Conservation (phyloP, 2,113 vertebrate species). For the Taxidea taxus region DNA sequence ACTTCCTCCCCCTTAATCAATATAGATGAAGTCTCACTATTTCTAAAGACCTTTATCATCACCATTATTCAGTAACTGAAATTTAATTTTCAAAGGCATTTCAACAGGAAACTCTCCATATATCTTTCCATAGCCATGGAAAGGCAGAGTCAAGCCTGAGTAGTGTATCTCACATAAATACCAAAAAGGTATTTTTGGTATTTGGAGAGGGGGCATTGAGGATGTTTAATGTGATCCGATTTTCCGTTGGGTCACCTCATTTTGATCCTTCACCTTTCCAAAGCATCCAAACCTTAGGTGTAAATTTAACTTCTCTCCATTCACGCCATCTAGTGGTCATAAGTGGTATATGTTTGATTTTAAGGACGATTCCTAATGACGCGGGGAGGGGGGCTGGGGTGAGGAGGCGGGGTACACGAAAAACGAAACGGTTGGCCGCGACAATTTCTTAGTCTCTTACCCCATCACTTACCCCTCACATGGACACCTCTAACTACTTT, state of each 20-base stretch:
- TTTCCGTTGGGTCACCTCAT: background rate
- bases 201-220: background rate
- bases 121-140: background rate
- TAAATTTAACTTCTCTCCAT: constrained; percentile 71
- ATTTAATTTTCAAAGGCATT: constrained; percentile 53
- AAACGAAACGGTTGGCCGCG: constrained; percentile 38
- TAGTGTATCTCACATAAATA: background rate
- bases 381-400: constrained; percentile 29
- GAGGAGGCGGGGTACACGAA: constrained; percentile 27
- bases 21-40: background rate
- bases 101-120: background rate
- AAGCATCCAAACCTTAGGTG: background rate
- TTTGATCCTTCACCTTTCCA: constrained; percentile 44
- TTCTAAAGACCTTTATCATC: background rate
- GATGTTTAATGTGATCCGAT: background rate
- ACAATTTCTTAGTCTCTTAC: constrained; percentile 39
- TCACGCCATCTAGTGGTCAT: constrained; percentile 82
- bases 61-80: background rate
- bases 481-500: background rate
- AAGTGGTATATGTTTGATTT: background rate
- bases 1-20: background rate
- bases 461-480: background rate
- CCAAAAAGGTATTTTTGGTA: background rate
- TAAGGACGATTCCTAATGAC: constrained; percentile 40
- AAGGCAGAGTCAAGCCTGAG: background rate